phyloP scores from a whole-genome alignment of 2,113 vertebrate genomes.

The Hydropotes inermis region DNA sequence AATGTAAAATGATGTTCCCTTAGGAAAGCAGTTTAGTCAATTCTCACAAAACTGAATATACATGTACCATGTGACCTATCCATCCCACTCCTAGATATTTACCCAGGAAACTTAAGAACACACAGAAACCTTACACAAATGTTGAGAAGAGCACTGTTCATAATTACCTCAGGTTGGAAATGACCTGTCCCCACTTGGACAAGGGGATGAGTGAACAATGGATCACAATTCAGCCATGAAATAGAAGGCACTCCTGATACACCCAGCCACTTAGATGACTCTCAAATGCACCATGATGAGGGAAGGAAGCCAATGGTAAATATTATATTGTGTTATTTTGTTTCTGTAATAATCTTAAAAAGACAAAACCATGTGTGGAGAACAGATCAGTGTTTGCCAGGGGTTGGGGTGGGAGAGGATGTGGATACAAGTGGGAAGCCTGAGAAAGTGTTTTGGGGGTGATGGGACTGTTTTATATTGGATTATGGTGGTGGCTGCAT shows the following conservation, averaged over 20 bases:
- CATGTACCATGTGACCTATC: not conserved
- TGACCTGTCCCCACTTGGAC: not conserved
- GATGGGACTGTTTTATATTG: not conserved
- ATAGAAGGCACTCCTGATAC: not conserved
- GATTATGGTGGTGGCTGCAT: not conserved
- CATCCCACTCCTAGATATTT: not conserved
- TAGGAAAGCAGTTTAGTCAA: not conserved
- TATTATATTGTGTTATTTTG: not conserved
- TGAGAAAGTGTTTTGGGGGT: not conserved
- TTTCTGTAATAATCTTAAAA: not conserved
- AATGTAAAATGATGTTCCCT: not conserved
- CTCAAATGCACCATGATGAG: not conserved
- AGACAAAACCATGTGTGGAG: not conserved
- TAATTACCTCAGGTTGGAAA: not conserved
- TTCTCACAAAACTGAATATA: not conserved
- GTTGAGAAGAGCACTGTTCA: not conserved
- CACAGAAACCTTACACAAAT: not conserved
- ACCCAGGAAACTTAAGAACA: not conserved
- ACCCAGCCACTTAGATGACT: not conserved
- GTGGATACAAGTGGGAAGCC: not conserved
- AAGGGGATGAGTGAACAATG: not conserved
- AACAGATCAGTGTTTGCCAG: not conserved
- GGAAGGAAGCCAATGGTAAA: not conserved
- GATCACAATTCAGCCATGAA: not conserved
- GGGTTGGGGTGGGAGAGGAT: not conserved